Evolutionary conservation across 2,888 invertebrate genomes (phyloP), one percentile per base, ranked within the genome.

Genomic region (Trichogramma dendrolimi): DNA sequence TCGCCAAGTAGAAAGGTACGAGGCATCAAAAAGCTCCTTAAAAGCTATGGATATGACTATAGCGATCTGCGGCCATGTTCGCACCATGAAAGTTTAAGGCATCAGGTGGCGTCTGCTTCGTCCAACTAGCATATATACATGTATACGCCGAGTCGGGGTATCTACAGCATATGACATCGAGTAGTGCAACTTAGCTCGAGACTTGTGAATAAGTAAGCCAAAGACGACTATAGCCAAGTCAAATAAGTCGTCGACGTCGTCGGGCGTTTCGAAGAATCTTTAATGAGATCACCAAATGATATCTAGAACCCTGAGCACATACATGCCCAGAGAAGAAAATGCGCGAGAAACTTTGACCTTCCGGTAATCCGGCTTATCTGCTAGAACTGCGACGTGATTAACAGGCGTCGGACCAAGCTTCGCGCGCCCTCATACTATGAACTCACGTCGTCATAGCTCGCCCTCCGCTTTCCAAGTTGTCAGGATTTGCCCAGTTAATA

Each of bases 231-330:
- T 63, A 62, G 54, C 63, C 64, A 72, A 72, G 71, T 73, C 73
- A 71, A 73, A 73, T 72, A 73, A 73, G 70, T 72, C 70, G 68
- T 71, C 70, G 70, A 70, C 69, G 69, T 69, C 67, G 70, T 68
- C 68, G 58, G 59, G 8, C 60, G 55, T 59, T 61, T 8, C 14
- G 64, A 68, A 65, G 71, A 71, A 69, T 72, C 72, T 71, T 71
- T 72, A 72, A 73, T 72, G 73, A 75, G 73, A 75, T 75, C 71
- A 69, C 67, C 65, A 67, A 61, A 69, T 68, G 70, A 73, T 73
- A 72, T 68, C 68, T 65, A 27, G 27, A 55, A 67, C 64, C 65
- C 66, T 61, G 68, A 70, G 67, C 70, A 27, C 27, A 27, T 27
- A 27, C 27, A 27, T 0, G 27, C 27, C 27, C 3, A 27, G 27